phyloP scores from a whole-genome alignment of 2,888 invertebrate genomes.

The Galerucella calmariensis region DNA sequence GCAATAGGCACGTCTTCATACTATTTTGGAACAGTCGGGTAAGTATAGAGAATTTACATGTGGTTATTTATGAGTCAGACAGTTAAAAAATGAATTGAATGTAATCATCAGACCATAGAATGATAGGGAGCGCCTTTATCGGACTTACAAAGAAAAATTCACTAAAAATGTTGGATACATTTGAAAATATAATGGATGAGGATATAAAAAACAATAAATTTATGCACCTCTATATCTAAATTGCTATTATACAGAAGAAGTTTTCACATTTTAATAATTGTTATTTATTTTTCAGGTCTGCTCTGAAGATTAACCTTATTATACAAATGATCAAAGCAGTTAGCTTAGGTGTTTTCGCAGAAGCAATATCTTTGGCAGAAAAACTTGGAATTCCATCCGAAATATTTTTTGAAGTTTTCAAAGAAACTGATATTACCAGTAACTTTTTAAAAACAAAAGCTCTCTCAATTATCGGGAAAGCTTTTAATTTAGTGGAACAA shows the following conservation, averaged over 20 bases:
- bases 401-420: constrained; percentile 3
- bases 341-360: background rate
- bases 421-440: background rate
- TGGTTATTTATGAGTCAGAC: too few relatives aligned
- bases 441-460: constrained; percentile 1
- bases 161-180: too few relatives aligned
- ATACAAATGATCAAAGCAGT: constrained; percentile 13
- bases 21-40: constrained; percentile 3
- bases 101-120: too few relatives aligned
- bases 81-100: too few relatives aligned
- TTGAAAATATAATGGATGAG: too few relatives aligned
- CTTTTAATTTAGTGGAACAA: background rate
- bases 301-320: constrained; percentile 2
- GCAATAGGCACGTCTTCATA: background rate
- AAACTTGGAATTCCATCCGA: background rate
- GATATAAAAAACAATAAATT: too few relatives aligned
- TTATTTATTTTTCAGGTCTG: background rate
- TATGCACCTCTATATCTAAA: too few relatives aligned
- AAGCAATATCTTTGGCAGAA: constrained; percentile 4
- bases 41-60: background rate
- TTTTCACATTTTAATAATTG: too few relatives aligned
- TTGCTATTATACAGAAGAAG: too few relatives aligned
- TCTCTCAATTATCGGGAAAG: background rate
- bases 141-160: too few relatives aligned
- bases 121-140: too few relatives aligned